A percentile compares a stretch with the other conserved stretches of the same genome.
Conservation (phyloP, 2,888 invertebrate species). For the Andricus quercusramuli region DNA sequence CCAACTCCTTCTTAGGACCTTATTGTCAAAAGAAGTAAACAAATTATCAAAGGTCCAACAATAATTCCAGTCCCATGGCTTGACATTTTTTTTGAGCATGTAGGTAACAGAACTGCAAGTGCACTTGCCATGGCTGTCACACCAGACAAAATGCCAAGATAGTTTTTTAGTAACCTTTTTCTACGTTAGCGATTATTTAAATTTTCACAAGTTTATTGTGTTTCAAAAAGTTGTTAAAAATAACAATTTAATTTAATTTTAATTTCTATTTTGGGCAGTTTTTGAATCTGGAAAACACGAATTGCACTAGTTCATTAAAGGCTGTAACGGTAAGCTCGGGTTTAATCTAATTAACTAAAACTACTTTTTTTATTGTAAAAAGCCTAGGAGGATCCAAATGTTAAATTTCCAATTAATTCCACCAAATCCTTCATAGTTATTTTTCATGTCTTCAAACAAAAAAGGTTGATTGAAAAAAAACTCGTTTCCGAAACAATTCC, state of each 20-base stretch:
- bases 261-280: too few relatives aligned
- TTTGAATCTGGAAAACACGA: too few relatives aligned
- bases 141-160: slow-evolving; percentile 53
- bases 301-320: too few relatives aligned
- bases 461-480: too few relatives aligned
- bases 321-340: too few relatives aligned
- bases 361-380: too few relatives aligned
- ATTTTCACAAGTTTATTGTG: not conserved
- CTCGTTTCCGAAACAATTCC: too few relatives aligned
- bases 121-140: slow-evolving; percentile 49
- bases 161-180: slow-evolving; percentile 43
- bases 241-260: not conserved
- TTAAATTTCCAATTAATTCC: too few relatives aligned
- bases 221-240: not conserved
- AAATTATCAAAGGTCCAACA: slow-evolving; percentile 91
- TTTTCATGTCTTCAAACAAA: too few relatives aligned
- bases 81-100: slow-evolving; percentile 86
- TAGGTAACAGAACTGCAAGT: slow-evolving; percentile 59
- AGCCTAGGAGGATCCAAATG: too few relatives aligned
- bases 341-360: too few relatives aligned
- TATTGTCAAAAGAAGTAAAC: slow-evolving; percentile 90
- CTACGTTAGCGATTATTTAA: not conserved
- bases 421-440: too few relatives aligned
- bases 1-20: slow-evolving; percentile 91
- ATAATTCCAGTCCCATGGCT: slow-evolving; percentile 87